These are phyloP conservation scores for Dasyornis broadbenti DNA, from an alignment of 2,113 vertebrate genomes.

Conservation along the genomic window DNA sequence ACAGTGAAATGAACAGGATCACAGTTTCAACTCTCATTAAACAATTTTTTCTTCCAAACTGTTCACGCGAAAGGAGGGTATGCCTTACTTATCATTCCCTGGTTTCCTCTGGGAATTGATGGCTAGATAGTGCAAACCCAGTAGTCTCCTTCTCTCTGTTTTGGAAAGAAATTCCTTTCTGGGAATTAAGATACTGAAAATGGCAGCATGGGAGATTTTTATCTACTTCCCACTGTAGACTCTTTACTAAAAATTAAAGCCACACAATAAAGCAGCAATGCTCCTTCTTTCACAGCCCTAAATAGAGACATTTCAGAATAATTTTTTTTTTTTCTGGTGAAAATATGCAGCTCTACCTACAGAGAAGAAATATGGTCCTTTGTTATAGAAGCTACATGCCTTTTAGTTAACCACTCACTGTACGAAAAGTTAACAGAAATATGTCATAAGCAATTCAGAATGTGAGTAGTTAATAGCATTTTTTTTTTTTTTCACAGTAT, in stretches of 20 bases:
- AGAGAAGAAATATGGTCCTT: neutral
- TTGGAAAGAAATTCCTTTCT: neutral
- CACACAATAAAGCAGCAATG: neutral
- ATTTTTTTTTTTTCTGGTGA: accelerated
- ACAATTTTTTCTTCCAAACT: too few relatives aligned
- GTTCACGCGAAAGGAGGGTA: neutral
- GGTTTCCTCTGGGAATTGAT: neutral
- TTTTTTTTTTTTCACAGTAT: neutral
- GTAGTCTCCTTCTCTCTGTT: neutral
- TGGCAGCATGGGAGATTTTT: accelerated
- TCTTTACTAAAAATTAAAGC: neutral
- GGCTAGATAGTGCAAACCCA: neutral
- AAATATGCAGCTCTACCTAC: neutral
- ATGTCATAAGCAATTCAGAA: neutral
- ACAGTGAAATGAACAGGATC: neutral
- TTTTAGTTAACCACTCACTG: neutral
- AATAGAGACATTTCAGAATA: neutral
- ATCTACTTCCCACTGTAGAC: neutral
- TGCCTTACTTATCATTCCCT: neutral
- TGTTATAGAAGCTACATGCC: neutral
- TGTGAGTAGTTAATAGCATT: neutral
- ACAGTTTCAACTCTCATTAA: neutral
- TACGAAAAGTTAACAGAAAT: neutral
- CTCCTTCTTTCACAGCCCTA: neutral
- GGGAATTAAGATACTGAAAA: neutral